phyloP scores from a whole-genome alignment of 1,140 invertebrate genomes.

The Eulimnadia texana region DNA sequence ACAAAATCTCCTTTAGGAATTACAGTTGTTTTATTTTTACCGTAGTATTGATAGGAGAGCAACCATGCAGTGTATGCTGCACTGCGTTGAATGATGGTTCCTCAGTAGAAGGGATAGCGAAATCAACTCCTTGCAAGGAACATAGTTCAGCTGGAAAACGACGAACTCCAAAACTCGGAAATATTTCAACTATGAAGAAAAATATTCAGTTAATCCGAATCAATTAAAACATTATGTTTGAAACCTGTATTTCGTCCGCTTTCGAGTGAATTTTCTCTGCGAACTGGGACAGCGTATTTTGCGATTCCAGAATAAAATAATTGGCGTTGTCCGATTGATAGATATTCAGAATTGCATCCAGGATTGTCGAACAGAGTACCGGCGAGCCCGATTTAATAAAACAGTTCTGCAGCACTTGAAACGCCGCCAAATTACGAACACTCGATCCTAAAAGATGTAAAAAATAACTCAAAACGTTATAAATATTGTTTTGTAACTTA shows the following conservation, averaged over 20 bases:
- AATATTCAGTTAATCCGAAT: neutral
- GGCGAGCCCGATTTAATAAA: constrained; percentile 78
- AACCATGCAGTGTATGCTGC: constrained; percentile 76
- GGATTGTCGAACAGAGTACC: constrained; percentile 69
- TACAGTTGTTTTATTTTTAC: constrained; percentile 32
- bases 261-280: constrained; percentile 88
- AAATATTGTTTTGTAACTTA: neutral
- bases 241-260: constrained; percentile 68
- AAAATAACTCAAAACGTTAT: constrained; percentile 7
- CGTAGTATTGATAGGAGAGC: constrained; percentile 73
- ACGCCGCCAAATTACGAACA: constrained; percentile 86
- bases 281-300: constrained; percentile 89
- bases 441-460: constrained; percentile 38
- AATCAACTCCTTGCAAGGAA: constrained; percentile 96
- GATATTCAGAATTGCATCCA: constrained; percentile 90
- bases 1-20: constrained; percentile 24
- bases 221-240: constrained; percentile 2
- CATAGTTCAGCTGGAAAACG: constrained; percentile 93
- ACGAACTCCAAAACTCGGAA: constrained; percentile 92
- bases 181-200: constrained; percentile 56
- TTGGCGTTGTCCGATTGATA: constrained; percentile 97
- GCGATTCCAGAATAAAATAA: constrained; percentile 94
- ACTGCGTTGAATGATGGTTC: constrained; percentile 54
- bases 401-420: constrained; percentile 85
- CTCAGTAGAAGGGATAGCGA: constrained; percentile 85